Conservation (phyloP, 1,140 invertebrate genomes). For the Caenorhabditis brenneri region DNA sequence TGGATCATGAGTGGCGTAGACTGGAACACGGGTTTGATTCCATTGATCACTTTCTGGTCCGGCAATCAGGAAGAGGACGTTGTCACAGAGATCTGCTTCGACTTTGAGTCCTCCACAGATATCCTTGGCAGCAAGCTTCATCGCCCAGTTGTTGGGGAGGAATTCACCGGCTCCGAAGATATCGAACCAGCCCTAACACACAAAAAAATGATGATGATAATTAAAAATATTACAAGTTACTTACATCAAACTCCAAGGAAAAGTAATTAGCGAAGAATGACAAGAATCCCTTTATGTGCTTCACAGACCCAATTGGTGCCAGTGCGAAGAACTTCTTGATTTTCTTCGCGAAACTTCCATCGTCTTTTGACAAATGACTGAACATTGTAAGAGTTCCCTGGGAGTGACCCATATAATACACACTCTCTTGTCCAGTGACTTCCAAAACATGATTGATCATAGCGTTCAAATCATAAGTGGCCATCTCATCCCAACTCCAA, state of each 20-base stretch:
- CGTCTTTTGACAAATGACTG: no score
- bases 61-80: conserved; percentile 47
- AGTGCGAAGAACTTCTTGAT: no score
- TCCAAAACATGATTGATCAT: conserved; percentile 77
- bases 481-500: conserved; percentile 81
- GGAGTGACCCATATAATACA: conserved; percentile 74
- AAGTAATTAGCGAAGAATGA: conserved; percentile 59
- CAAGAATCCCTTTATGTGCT: conserved; percentile 60
- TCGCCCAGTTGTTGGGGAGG: background rate
- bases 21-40: conserved; percentile 47
- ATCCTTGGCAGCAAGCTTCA: conserved; percentile 37
- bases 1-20: conserved; percentile 51
- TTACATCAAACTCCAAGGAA: conserved; percentile 52
- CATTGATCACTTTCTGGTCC: conserved; percentile 54
- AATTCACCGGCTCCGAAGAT: conserved; percentile 51
- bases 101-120: conserved; percentile 12
- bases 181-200: conserved; percentile 47
- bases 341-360: no score
- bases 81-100: conserved; percentile 43
- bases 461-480: conserved; percentile 78
- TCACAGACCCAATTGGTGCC: conserved; percentile 58
- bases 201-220: no score
- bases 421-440: conserved; percentile 61
- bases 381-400: conserved; percentile 74
- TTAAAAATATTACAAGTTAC: background rate